Percentiles rank a stretch among this genome's conserved stretches.
These are phyloP conservation scores for Troglohyphantes excavatus DNA, from an alignment of 2,888 invertebrate genomes.

Conservation along the genomic window DNA sequence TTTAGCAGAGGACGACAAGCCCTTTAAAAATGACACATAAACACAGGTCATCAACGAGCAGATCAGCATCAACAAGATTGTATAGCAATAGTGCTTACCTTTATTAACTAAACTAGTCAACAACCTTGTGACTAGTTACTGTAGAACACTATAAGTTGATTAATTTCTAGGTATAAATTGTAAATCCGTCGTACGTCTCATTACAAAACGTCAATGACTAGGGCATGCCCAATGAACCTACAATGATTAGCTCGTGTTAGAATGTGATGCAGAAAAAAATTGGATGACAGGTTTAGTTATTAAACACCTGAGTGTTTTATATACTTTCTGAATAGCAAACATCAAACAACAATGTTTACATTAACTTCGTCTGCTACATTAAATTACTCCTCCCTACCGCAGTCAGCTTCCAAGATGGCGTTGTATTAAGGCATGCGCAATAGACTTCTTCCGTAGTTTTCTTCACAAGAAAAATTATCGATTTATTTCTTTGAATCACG, in stretches of 20 bases:
- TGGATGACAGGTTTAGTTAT: constrained; percentile 33
- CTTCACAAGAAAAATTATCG: constrained; percentile 76
- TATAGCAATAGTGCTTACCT: constrained; percentile 52
- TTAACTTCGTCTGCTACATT: constrained; percentile 70
- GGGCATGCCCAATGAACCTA: constrained; percentile 75
- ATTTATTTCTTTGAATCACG: constrained; percentile 57
- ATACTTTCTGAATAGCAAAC: constrained; percentile 62
- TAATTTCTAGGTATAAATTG: constrained; percentile 38
- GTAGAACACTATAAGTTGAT: constrained; percentile 39
- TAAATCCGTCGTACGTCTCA: constrained; percentile 54
- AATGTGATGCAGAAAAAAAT: constrained; percentile 26
- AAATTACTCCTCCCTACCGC: constrained; percentile 79
- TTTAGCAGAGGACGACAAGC: constrained; percentile 23
- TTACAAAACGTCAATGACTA: constrained; percentile 78
- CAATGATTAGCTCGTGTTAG: constrained; percentile 42
- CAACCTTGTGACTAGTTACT: constrained; percentile 35
- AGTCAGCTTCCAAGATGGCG: constrained; percentile 79
- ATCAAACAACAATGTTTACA: constrained; percentile 77
- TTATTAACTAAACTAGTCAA: constrained; percentile 39
- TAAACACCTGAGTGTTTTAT: constrained; percentile 34
- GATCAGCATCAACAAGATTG: not conserved
- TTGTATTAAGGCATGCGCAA: constrained; percentile 78
- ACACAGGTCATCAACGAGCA: constrained; percentile 57
- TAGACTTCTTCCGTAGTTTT: constrained; percentile 74
- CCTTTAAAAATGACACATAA: constrained; percentile 57